phyloP scores from a whole-genome alignment of 2,797 vertebrate species.

The Megaceryle alcyon region DNA sequence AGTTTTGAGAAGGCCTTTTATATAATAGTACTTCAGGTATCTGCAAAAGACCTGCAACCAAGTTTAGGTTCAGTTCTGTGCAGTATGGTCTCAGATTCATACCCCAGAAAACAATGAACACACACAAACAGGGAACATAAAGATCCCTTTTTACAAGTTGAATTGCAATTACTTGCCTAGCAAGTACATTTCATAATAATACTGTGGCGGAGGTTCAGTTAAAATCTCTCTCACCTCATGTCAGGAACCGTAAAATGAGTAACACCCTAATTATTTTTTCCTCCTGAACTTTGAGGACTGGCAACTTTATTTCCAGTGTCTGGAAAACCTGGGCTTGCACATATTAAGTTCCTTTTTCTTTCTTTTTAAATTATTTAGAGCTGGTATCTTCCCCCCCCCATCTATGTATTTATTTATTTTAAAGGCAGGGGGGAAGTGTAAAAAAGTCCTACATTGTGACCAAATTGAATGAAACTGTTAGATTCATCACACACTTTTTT shows the following conservation, averaged over 20 bases:
- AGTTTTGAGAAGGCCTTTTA: neutral
- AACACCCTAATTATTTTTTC: neutral
- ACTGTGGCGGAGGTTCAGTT: neutral
- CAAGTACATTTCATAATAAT: neutral
- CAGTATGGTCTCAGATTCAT: accelerated
- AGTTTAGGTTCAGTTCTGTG: neutral
- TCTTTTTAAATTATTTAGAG: neutral
- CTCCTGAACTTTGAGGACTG: neutral
- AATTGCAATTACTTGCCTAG: neutral
- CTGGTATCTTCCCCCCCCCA: neutral
- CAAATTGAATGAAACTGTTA: neutral
- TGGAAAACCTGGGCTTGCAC: neutral
- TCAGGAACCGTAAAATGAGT: neutral
- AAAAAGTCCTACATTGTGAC: neutral
- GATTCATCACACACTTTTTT: neutral
- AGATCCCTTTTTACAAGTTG: neutral
- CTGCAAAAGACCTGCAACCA: accelerated
- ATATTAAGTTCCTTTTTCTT: neutral
- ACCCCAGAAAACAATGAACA: neutral
- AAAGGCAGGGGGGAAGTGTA: accelerated
- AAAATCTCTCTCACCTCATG: accelerated
- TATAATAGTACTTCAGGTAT: neutral
- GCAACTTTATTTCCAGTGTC: neutral
- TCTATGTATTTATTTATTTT: no score
- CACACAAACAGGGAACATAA: neutral